A percentile compares a stretch with the other conserved stretches of the same genome.
Evolutionary conservation across 2,113 vertebrate species (phyloP).

Genomic region (Columba livia): DNA sequence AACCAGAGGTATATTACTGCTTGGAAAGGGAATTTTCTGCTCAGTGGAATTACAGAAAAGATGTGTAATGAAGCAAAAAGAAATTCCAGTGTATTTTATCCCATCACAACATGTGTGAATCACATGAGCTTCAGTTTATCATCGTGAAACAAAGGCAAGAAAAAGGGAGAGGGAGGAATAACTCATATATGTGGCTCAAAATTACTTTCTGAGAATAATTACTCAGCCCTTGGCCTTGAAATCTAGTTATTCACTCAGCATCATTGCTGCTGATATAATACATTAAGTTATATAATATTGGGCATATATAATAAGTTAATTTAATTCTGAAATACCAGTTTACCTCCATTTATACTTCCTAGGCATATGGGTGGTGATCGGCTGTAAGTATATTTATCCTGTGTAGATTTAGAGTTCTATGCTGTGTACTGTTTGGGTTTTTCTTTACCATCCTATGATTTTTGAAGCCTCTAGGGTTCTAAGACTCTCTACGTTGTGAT

Average conservation of each 20-base stretch:
- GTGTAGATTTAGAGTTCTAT: neutral
- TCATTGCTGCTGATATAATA: neutral
- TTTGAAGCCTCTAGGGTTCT: neutral
- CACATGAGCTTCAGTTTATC: neutral
- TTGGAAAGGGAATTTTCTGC: neutral
- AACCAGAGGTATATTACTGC: neutral
- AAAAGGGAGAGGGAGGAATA: neutral
- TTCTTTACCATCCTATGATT: neutral
- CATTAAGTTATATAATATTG: fast-evolving
- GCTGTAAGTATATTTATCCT: neutral
- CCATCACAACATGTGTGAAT: neutral
- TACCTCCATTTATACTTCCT: neutral
- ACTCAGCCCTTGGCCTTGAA: neutral
- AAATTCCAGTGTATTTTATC: neutral
- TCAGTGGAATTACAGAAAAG: neutral
- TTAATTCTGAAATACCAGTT: neutral
- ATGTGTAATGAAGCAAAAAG: neutral
- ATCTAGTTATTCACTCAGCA: neutral
- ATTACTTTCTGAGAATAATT: neutral
- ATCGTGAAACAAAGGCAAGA: neutral
- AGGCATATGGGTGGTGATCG: neutral
- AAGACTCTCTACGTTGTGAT: neutral
- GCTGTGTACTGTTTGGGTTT: neutral
- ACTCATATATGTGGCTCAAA: neutral
- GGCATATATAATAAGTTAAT: neutral